Conservation (phyloP, 2,113 vertebrate species). For the Cavia aperea region DNA sequence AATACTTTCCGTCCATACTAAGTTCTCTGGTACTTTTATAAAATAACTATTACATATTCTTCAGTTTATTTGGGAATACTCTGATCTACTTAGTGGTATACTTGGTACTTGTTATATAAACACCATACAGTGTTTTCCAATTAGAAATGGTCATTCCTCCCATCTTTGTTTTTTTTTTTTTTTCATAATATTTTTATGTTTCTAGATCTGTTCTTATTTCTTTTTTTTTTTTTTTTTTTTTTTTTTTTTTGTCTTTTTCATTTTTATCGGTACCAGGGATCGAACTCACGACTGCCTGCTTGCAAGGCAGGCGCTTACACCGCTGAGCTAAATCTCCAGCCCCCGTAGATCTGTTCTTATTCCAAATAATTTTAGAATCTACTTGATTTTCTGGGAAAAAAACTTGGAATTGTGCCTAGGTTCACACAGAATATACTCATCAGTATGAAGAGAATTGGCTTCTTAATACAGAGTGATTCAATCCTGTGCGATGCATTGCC, state of each 20-base stretch:
- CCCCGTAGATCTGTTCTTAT: neutral
- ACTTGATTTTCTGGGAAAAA: neutral
- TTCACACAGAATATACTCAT: neutral
- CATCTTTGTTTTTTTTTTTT: neutral
- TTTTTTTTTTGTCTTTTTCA: too few species aligned
- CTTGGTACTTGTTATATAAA: neutral
- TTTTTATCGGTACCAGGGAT: too few species aligned
- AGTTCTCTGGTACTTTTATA: neutral
- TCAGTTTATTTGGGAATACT: neutral
- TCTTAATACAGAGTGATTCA: neutral
- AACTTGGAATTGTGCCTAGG: neutral
- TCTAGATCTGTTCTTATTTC: neutral
- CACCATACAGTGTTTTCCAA: neutral
- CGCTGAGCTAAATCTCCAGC: too few species aligned
- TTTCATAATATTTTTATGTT: neutral
- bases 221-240: too few species aligned
- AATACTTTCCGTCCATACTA: neutral
- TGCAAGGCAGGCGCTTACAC: too few species aligned
- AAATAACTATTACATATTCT: neutral
- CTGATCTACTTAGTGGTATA: neutral
- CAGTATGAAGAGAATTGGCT: neutral
- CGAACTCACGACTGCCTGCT: too few species aligned
- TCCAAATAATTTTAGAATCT: slow-evolving; percentile 6
- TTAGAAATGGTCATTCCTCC: neutral
- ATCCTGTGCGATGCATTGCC: neutral